Base-by-base conservation (phyloP, 2,888 invertebrate genomes). In the Euclidia mi region DNA sequence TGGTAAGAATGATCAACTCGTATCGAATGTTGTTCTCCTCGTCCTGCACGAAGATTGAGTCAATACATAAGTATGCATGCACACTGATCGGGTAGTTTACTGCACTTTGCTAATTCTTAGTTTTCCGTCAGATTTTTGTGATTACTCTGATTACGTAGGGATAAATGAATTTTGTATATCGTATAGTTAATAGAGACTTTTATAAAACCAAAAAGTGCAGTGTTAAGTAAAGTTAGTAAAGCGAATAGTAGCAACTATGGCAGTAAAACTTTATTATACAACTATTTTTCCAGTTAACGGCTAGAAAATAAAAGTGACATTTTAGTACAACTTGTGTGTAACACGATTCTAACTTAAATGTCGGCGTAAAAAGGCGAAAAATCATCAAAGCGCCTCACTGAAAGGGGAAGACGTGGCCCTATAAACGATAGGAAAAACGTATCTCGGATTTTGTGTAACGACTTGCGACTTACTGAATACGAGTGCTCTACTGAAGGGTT, bases 391-490 rank as follows among this genome's bases (percentile, higher is more conserved):
- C 76, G 76, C 73, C 74, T 77, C 74, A 78, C 81, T 81, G 76
- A 83, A 84, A 85, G 83, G 82, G 82, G 76, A 82, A 84, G 79
- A 82, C 74, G 80, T 69, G 66, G 76, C 80, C 82, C 79, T 82
- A 85, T 85, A 87, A 86, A 76, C 81, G 84, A 85, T 85, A 78
- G 85, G 73, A 80, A 83, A 89, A 88, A 86, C 85, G 84, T 88
- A 88, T 89, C 85, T 89, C 86, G 84, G 87, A 86, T 90, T 87
- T 89, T 89, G 84, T 90, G 88, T 89, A 90, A 91, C 90, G 90
- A 88, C 87, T 91, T 92, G 90, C 90, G 89, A 91, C 91, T 92
- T 89, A 87, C 85, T 85, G 87, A 85, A 83, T 87, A 87, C 84
- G 84, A 91, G 89, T 82, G 87, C 90, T 84, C 87, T 90, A 78